Conservation (phyloP, 1,140 invertebrate species). For the Diorhabda sublineata region DNA sequence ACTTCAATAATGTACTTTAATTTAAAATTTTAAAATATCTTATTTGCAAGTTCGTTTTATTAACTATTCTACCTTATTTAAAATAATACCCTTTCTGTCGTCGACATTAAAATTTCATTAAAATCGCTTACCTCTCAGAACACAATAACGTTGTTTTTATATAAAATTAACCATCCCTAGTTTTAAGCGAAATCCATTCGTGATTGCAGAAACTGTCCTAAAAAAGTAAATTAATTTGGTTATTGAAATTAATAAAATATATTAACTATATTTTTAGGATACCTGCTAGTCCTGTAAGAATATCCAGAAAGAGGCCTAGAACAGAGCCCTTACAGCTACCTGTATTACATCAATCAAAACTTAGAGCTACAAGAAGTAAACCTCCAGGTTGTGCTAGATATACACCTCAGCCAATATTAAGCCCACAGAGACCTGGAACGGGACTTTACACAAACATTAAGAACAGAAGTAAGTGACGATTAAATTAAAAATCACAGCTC, state of each 20-base stretch:
- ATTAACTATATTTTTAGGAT: conserved; percentile 48
- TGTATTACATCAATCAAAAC: conserved; percentile 51
- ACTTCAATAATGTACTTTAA: too few relatives aligned
- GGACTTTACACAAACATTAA: conserved; percentile 64
- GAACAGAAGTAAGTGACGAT: conserved; percentile 29
- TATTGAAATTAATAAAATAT: not conserved
- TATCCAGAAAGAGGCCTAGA: conserved; percentile 60
- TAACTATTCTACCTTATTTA: too few relatives aligned
- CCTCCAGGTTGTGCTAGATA: conserved; percentile 60
- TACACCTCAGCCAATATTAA: conserved; percentile 89
- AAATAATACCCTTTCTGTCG: too few relatives aligned
- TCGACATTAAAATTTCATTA: too few relatives aligned
- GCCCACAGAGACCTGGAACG: conserved; percentile 79
- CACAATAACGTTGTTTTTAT: too few relatives aligned
- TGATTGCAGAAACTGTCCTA: too few relatives aligned
- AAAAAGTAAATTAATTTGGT: too few relatives aligned
- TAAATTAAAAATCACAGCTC: not conserved
- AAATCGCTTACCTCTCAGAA: too few relatives aligned
- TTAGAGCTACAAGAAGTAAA: conserved; percentile 53
- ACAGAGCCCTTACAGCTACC: conserved; percentile 58
- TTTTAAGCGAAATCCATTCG: too few relatives aligned
- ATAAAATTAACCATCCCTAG: too few relatives aligned
- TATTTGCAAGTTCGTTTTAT: too few relatives aligned
- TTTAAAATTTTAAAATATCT: too few relatives aligned
- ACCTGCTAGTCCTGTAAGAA: conserved; percentile 57